Base-by-base conservation (phyloP, 2,888 invertebrate genomes). In the Rhagophthalmus giganteus region DNA sequence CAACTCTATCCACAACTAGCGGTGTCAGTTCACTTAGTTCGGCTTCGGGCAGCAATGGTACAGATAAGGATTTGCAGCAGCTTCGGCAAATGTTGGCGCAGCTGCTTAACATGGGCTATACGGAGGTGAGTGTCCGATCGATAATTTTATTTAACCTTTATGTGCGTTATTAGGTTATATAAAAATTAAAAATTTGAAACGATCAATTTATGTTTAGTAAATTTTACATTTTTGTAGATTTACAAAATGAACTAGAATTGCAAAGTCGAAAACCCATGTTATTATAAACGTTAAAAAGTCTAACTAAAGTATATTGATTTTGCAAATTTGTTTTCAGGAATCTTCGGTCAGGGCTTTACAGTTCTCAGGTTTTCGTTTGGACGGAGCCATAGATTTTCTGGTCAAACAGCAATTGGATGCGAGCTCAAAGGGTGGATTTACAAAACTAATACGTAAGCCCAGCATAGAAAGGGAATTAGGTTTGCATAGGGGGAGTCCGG, bases 391-490 rank as follows among this genome's bases (percentile, higher is more conserved):
- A 39, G 86, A 86, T 67, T 83, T 81, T 66, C 73, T 86, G 55
- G 80, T 82, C 50, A 85, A 86, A 67, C 83, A 82, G 60, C 82
- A 80, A 66, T 78, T 80, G 61, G 77, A 79, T 45, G 72, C 78
- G 53, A 81, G 80, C 66, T 80, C 80, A 34, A 78, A 57, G 34
- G 50, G 51, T 35, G 64, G 66, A 30, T 72, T 71, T 53, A 82
- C 85, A 51, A 91, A 92, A 74, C 79, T 93, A 34, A 90, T 87
- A 58, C 82, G 93, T 39, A 93, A 93, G 71, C 90, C 92, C 26
- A 93, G 92, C 74, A 82, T 94, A 59, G 94, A 94, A 76, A 82
- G 91, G 35, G 92, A 92, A 72, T 76, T 88, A 49, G 84, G 81
- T 58, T 75, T 86, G 11, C 84, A 87, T 61, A 82, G 91, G 54